Evolutionary conservation across 2,888 invertebrate genomes (phyloP), one percentile per base, ranked within the genome.

Genomic region (Cacoxenus indagator): DNA sequence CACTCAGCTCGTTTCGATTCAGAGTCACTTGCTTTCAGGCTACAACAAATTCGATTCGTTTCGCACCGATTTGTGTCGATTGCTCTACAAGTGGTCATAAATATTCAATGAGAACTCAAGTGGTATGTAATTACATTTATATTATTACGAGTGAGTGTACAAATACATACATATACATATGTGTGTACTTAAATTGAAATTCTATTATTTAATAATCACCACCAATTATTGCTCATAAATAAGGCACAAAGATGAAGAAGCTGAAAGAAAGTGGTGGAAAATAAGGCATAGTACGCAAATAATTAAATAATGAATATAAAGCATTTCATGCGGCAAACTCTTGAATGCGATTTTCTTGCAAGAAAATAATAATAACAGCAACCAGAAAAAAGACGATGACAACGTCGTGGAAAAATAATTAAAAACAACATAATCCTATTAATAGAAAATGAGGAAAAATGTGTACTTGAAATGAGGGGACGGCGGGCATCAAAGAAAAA

Each of bases 121-220:
- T 26, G 24, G 22, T 14, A 22, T 14, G 22, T 14, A 55, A 26
- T 54, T 14, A 37, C 37, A 37, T 37, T 37, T 14, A 17, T 8
- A 17, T 22, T 48, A 51, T 46, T 51, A 46, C 19, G 14, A 55
- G n/a, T 8, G 4, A 2, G 6, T 55, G n/a, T 26, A 6, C 55
- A 26, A 22, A 19, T 8, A 54, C 29, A 31, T 65, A 46, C 46
- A 46, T 27, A 22, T n/a, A 68, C 29, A 68, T 24, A 19, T 62
- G n/a, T n/a, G n/a, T n/a, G n/a, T n/a, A n/a, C n/a, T n/a, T n/a
- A 26, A 65, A 69, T 72, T 68, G 65, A 73, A 75, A 57, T 45
- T 68, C 66, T 69, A 69, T 78, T 79, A 81, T 81, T 74, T 70
- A 76, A 78, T 79, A 81, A 74, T 76, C 70, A 71, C 70, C 71